Evolutionary conservation across 2,888 invertebrate genomes (phyloP), one percentile per base, ranked within the genome.

Genomic region (Acanthoscelides obtectus): DNA sequence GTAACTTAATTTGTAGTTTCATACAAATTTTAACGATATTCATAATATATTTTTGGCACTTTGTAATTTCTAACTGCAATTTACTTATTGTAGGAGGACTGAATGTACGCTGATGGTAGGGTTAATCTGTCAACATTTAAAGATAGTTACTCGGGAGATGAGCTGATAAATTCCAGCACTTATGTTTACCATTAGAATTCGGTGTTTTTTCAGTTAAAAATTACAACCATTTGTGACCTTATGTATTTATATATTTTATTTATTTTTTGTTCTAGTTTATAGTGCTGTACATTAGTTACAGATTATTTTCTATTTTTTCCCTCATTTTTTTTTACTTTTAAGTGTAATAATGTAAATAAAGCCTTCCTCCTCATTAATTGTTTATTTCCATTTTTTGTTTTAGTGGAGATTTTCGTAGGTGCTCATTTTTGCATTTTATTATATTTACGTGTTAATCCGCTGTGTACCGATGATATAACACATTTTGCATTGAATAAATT

Each of bases 381-480:
- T 6, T 45, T 45, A 6, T 12, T 45, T 72, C 72, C 68, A 64
- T 70, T 78, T 76, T 68, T 73, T 75, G 77, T 76, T 75, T 76
- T 74, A 76, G 77, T 76, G 76, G 77, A 77, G 77, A 76, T 81
- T 80, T 80, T 79, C 77, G 81, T 79, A 81, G 81, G 81, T 81
- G 82, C 82, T 83, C 80, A 80, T 77, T 78, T 45, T 45, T 45
- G 45, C 45, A 45, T 78, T 80, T 79, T 75, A 80, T 80, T 78
- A 78, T 75, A 79, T 75, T 77, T 77, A 76, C 80, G 77, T 77
- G 77, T 80, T 79, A 77, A 80, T 79, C 79, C 79, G 81, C 80
- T 80, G 80, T 82, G 81, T 82, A 81, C 81, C 45, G 45, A 45
- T 81, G 79, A 80, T 80, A 79, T 81, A 81, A 82, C 81, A 80